Base-by-base conservation (phyloP, 1,140 invertebrate genomes). In the Drosophila azteca region DNA sequence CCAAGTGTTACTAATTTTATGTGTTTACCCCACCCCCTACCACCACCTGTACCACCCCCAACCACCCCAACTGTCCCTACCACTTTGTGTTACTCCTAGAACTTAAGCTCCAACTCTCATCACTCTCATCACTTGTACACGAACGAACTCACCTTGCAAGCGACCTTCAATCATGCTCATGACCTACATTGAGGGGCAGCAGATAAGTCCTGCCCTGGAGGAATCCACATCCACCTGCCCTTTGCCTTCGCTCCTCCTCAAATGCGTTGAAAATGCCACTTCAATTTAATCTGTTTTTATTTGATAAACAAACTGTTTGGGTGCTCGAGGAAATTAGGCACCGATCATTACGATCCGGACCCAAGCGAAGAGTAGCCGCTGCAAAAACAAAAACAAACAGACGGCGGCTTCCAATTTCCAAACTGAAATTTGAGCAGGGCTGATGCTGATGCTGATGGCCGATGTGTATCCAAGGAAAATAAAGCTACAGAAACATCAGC, bases 371-470 rank as follows among this genome's bases (percentile, higher is more conserved):
- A 77, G 73, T 82, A 77, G 79, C 64, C 41, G 63, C 52, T 62
- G 13, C 46, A 61, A 46, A 65, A 66, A 75, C 46, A 61, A 46
- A 65, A 66, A 75, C 52, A 69, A 61, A 64, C 35, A 71, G 46
- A 52, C 24, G 61, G 54, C 58, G 61, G 51, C 55, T 58, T 39
- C 61, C 9, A 24, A 3, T 83, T 76, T 72, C 75, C 80, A 72
- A 64, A 80, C 65, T 67, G 74, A 85, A 72, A 85, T 64, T 62
- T 50, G 51, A 77, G 80, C 74, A 74, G 71, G 51, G 35, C 1
- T 39, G 35, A 13, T 13, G 35, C 11, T 39, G 35, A 39, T 39
- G 35, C 9, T 35, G 8, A 35, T 35, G 31, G 29, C 29, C 0
- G 13, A 41, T 58, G 39, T 45, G 72, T 41, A 59, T n/a, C 62